Evolutionary conservation across 2,113 vertebrate genomes (phyloP).

Genomic region (Melanerpes formicivorus): DNA sequence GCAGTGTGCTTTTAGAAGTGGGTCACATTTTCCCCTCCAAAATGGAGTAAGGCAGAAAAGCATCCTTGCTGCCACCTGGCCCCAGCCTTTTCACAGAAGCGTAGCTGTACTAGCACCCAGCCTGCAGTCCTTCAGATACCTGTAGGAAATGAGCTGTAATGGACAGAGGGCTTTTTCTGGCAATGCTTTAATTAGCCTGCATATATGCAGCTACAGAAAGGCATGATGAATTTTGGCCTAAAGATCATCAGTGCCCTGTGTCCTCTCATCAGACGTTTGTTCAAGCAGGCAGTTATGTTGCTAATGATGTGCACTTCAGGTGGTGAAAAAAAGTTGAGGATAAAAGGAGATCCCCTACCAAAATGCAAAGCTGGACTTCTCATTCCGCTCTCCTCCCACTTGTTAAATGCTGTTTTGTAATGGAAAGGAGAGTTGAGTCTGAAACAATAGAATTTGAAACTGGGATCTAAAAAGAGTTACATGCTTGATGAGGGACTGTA

Average conservation of each 20-base stretch:
- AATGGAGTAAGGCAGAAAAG: not conserved
- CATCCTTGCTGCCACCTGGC: not conserved
- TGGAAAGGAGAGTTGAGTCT: not conserved
- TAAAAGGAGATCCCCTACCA: not conserved
- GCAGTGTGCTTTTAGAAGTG: fast-evolving
- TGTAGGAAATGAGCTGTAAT: not conserved
- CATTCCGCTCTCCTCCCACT: not conserved
- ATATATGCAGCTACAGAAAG: not conserved
- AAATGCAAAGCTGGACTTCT: constrained; percentile 13
- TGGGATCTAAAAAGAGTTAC: constrained; percentile 9
- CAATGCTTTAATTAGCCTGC: not conserved
- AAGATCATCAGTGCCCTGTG: not conserved
- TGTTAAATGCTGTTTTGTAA: not conserved
- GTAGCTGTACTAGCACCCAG: not conserved
- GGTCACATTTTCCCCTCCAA: not conserved
- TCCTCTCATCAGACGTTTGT: not conserved
- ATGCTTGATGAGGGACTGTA: not conserved
- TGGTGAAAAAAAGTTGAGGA: not conserved
- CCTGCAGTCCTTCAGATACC: not conserved
- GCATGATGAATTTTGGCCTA: not conserved
- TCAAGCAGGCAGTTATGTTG: not conserved
- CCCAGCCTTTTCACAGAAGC: not conserved
- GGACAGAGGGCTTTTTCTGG: not conserved
- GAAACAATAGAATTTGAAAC: not conserved
- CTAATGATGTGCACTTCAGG: not conserved